Percentiles rank a stretch among this genome's conserved stretches.
These are phyloP conservation scores for Phrixothrix hirtus DNA, from an alignment of 2,888 invertebrate species.

Conservation along the genomic window DNA sequence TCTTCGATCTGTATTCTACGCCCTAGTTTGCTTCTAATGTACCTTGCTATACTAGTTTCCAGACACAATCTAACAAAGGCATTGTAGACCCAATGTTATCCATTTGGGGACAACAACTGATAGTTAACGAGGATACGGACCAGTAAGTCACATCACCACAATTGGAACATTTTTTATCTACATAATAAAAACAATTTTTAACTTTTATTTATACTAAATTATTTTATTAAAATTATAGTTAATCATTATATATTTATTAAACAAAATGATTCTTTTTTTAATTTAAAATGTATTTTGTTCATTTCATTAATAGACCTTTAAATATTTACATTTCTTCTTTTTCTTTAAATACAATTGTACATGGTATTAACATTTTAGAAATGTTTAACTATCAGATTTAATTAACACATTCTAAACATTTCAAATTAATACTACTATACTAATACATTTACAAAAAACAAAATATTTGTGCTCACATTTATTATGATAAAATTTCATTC, in stretches of 20 bases:
- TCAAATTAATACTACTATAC: too few relatives aligned
- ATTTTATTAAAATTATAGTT: neutral
- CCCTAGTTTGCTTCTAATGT: slow-evolving; percentile 53
- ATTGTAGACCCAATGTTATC: slow-evolving; percentile 98
- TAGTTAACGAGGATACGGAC: slow-evolving; percentile 96
- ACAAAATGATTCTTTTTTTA: neutral
- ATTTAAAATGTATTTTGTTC: too few relatives aligned
- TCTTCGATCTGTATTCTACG: slow-evolving; percentile 41
- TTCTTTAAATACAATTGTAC: neutral
- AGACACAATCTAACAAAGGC: slow-evolving; percentile 90
- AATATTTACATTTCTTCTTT: neutral
- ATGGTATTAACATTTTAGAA: too few relatives aligned
- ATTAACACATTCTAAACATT: too few relatives aligned
- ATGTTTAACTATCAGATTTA: too few relatives aligned
- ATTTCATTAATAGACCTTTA: too few relatives aligned
- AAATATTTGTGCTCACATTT: too few relatives aligned
- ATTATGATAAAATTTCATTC: too few relatives aligned
- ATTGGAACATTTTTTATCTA: slow-evolving; percentile 18
- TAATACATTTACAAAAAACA: too few relatives aligned
- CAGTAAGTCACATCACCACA: slow-evolving; percentile 72
- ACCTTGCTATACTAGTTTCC: slow-evolving; percentile 66
- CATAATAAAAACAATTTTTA: slow-evolving; percentile 13
- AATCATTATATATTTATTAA: neutral
- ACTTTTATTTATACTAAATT: neutral
- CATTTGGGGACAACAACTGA: slow-evolving; percentile 97